Conservation (phyloP, 2,888 invertebrate species). For the Melanostoma scalare region DNA sequence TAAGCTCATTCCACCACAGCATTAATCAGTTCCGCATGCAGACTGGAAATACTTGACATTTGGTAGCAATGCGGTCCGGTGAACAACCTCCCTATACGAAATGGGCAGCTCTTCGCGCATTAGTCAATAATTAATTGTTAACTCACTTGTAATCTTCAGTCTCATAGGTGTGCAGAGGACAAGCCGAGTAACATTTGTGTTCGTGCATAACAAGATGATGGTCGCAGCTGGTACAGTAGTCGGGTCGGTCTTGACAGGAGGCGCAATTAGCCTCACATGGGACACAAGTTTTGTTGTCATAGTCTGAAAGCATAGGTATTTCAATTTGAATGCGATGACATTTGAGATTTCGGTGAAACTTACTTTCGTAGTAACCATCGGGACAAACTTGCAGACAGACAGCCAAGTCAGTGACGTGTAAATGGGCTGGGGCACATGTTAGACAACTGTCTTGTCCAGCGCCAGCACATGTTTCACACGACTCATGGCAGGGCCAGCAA, state of each 20-base stretch:
- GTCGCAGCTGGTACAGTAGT: conserved; percentile 93
- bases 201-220: conserved; percentile 92
- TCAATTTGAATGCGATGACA: too few relatives aligned
- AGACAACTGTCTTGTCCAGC: conserved; percentile 93
- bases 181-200: conserved; percentile 91
- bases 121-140: conserved; percentile 63
- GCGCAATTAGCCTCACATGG: conserved; percentile 94
- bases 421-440: conserved; percentile 91
- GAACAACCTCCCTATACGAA: not conserved
- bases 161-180: conserved; percentile 91
- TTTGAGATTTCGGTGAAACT: conserved; percentile 75
- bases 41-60: conserved; percentile 33
- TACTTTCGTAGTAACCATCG: conserved; percentile 93
- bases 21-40: conserved; percentile 15
- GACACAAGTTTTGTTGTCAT: conserved; percentile 89
- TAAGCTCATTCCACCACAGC: conserved; percentile 3
- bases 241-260: conserved; percentile 91
- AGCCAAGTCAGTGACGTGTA: conserved; percentile 91
- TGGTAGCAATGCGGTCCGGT: conserved; percentile 23
- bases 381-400: conserved; percentile 94
- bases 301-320: conserved; percentile 82
- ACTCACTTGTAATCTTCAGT: conserved; percentile 91
- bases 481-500: conserved; percentile 94
- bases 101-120: conserved; percentile 5
- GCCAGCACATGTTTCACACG: conserved; percentile 94